Evolutionary conservation across 2,113 vertebrate species (phyloP), one percentile per base, ranked within the genome.

Genomic region (Cervus canadensis): DNA sequence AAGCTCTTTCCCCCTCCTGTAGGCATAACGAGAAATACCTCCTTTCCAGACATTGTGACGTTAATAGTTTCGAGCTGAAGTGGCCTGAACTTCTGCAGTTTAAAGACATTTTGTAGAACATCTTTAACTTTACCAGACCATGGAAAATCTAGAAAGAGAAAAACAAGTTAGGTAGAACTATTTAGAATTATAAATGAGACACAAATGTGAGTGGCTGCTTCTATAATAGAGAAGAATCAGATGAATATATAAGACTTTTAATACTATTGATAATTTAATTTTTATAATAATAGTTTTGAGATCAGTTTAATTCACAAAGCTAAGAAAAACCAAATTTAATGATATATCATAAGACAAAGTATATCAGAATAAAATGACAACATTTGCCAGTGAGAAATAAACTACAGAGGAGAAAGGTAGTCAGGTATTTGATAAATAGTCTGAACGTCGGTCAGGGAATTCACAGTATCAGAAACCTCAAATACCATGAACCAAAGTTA

Each of bases 1-100:
- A 99, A 99, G 82, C 99, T 99, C 96, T 99, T 99, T 3, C 99
- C 99, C 67, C 99, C 99, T 45, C 99, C 99, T 1, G 99, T 99
- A 5, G 99, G 99, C 99, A 99, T 99, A 50, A 99, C 99, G 74
- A 99, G 99, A 98, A 99, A 99, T 36, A 99, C 92, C 78, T 99
- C 99, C 98, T 98, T 99, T 81, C 99, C 99, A 0, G 99, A 99
- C 99, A 99, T 99, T 21, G 99, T 99, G 88, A 99, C 99, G 76
- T 99, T 99, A 96, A 99, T 98, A 30, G 99, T 99, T 98, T 99
- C 99, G 40, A 99, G 98, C 96, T 99, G 99, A 92, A 99, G 98
- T 0, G 99, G 98, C 62, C 99, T 99, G 97, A 99, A 99, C 83
- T 97, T 99, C 33, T 98, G 96, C 19, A 99, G 98, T 71, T 99